Conservation (phyloP, 1,140 invertebrate genomes). For the Zaprionus ghesquierei region DNA sequence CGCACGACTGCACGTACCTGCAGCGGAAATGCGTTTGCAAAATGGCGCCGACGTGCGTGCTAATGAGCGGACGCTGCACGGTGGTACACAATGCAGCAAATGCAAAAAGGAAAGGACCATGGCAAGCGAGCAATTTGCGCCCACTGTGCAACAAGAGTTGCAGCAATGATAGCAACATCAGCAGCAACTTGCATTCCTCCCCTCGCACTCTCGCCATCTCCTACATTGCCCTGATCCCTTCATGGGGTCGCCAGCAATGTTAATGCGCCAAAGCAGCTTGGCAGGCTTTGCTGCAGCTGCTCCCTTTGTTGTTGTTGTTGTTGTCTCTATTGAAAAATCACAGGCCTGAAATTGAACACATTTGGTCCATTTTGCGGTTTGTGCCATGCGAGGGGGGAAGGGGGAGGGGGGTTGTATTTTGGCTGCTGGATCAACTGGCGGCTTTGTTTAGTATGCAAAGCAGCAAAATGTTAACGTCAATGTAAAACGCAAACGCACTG, state of each 20-base stretch:
- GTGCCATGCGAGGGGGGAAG: neutral
- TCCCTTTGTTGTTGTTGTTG: constrained; percentile 10
- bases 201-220: too few species aligned
- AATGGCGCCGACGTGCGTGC: constrained; percentile 77
- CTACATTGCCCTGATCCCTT: neutral
- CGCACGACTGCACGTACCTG: constrained; percentile 61
- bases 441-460: constrained; percentile 74
- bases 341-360: constrained; percentile 79
- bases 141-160: neutral
- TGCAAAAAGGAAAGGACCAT: neutral
- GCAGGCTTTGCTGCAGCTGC: neutral
- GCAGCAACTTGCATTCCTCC: neutral
- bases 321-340: constrained; percentile 73
- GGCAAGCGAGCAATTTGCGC: neutral
- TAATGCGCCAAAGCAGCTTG: constrained; percentile 73
- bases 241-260: constrained; percentile 63
- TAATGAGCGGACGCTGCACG: constrained; percentile 58
- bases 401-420: constrained; percentile 44
- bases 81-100: neutral
- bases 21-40: constrained; percentile 78
- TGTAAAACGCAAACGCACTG: constrained; percentile 74
- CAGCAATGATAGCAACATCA: neutral
- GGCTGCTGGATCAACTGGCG: constrained; percentile 30
- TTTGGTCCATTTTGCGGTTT: constrained; percentile 78
- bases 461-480: constrained; percentile 73